Conservation (phyloP, 2,797 vertebrate species). For the Pelodytes ibericus region DNA sequence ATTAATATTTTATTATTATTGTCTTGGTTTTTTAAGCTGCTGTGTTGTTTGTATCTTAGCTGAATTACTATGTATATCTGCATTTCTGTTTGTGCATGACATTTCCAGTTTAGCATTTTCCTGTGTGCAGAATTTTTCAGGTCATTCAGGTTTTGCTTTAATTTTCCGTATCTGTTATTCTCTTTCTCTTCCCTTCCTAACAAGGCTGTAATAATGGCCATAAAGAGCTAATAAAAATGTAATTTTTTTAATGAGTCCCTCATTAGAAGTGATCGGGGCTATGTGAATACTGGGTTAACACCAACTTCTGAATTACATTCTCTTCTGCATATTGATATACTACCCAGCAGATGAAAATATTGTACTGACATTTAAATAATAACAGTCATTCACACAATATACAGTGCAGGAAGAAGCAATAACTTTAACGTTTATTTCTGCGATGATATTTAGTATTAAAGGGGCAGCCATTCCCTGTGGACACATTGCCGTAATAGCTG, state of each 20-base stretch:
- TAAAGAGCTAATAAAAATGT: conserved; percentile 32
- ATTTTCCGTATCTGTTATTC: not conserved
- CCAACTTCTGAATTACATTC: not conserved
- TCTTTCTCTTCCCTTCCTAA: conserved; percentile 6
- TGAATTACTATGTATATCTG: conserved; percentile 1
- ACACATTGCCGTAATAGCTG: not conserved
- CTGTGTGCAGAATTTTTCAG: not conserved
- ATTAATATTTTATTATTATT: no score
- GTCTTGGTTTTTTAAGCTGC: no score
- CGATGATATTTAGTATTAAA: not conserved
- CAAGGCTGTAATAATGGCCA: conserved; percentile 18
- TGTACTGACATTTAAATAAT: not conserved
- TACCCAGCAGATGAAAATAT: conserved; percentile 1
- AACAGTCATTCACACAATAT: not conserved
- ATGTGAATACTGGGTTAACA: conserved; percentile 19
- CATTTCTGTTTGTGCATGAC: no score
- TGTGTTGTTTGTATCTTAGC: not conserved
- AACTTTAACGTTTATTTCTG: not conserved
- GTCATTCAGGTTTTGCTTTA: not conserved
- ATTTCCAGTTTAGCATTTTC: not conserved
- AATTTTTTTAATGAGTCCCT: conserved; percentile 16
- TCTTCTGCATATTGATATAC: conserved; percentile 5
- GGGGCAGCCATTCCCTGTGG: not conserved
- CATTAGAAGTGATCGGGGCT: conserved; percentile 11
- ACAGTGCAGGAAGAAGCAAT: not conserved